These are phyloP conservation scores for Aspidoscelis tigris DNA, from an alignment of 2,113 vertebrate genomes.

Conservation along the genomic window DNA sequence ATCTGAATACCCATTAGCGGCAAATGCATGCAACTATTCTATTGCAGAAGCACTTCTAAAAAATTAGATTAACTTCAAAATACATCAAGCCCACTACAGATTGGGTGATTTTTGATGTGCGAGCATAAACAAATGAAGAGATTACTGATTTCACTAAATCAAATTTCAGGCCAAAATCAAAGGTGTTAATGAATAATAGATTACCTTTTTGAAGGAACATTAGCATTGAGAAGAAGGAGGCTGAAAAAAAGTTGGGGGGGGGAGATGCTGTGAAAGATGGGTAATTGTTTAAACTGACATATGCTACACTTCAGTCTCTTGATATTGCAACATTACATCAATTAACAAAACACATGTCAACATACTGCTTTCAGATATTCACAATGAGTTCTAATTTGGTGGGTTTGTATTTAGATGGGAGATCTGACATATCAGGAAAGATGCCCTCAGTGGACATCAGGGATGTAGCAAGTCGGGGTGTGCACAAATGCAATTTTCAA, in stretches of 20 bases:
- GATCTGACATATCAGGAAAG: background rate
- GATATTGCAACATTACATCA: slow-evolving; percentile 29
- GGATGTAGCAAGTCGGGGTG: too few relatives aligned
- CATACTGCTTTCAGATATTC: slow-evolving; percentile 14
- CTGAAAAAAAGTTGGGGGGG: slow-evolving; percentile 50
- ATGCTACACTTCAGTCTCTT: background rate
- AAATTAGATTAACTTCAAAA: slow-evolving; percentile 16
- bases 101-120: slow-evolving; percentile 54
- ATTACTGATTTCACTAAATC: slow-evolving; percentile 65
- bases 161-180: slow-evolving; percentile 67
- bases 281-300: slow-evolving; percentile 43
- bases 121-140: slow-evolving; percentile 51
- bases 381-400: slow-evolving; percentile 33
- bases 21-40: background rate
- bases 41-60: background rate
- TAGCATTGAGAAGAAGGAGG: slow-evolving; percentile 50
- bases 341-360: slow-evolving; percentile 52
- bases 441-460: background rate
- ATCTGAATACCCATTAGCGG: background rate
- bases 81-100: slow-evolving; percentile 35
- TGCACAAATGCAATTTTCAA: too few relatives aligned
- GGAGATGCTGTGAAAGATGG: slow-evolving; percentile 12
- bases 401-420: slow-evolving; percentile 12
- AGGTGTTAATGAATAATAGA: slow-evolving; percentile 66
- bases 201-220: slow-evolving; percentile 53